Evolutionary conservation across 2,888 invertebrate species (phyloP), one percentile per base, ranked within the genome.

Genomic region (Aleiodes testaceus): DNA sequence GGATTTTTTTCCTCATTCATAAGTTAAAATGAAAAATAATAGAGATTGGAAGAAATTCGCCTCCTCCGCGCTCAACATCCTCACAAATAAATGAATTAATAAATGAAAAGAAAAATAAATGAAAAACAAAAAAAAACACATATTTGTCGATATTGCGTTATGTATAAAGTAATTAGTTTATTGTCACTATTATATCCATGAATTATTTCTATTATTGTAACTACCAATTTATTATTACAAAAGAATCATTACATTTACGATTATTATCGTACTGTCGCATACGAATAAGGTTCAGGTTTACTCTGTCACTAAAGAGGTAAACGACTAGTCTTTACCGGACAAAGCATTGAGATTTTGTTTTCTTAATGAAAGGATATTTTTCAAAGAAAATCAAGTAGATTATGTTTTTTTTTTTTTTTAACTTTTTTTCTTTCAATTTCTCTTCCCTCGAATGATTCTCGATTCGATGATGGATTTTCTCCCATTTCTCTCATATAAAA

Each of bases 291-390:
- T 78, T 77, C 77, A 78, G 74, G 77, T 81, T 77, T 70, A 80
- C 76, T 79, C 75, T 76, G 80, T 78, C 81, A 80, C 79, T 82
- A 74, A 81, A 81, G 81, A 80, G 79, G 75, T 82, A 78, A 82
- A 83, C 81, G 82, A 84, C 85, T 86, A 86, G 85, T 86, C 85
- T 85, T 83, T 81, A 82, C 82, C 79, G 80, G 84, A 82, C 82
- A 83, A 84, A 84, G 78, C 81, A 82, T 84, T 81, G 83, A 85
- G 82, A 83, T 83, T 82, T 79, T 77, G 82, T 77, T 77, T 77
- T 74, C 79, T 78, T 77, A 76, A 78, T 75, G 75, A 45, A 78
- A 73, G 73, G 70, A 79, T 78, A 81, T 77, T 80, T 44, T 78
- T 79, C 76, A 76, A 79, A 79, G 79, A 75, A 76, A 55, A 55